Percentiles rank a stretch among this genome's conserved stretches.
Evolutionary conservation across 2,888 invertebrate species (phyloP).

Genomic region (Eupithecia exiguata): DNA sequence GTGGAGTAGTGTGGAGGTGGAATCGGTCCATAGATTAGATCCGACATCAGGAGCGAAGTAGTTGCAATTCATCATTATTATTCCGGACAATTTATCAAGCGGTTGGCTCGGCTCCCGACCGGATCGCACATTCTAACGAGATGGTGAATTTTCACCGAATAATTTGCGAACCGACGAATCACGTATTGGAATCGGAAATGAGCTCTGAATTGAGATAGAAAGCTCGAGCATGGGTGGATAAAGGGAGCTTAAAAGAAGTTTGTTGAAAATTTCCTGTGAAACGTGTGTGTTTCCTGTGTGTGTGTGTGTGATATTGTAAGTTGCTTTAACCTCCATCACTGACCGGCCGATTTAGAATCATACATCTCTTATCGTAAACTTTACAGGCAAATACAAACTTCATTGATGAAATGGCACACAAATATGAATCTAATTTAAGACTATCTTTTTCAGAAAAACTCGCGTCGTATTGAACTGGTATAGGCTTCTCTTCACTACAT

Average conservation of each 20-base stretch:
- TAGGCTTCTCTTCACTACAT: neutral
- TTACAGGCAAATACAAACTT: neutral
- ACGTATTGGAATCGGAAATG: constrained; percentile 83
- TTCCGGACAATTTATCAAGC: constrained; percentile 85
- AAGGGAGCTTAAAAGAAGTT: constrained; percentile 47
- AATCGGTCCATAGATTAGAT: constrained; percentile 74
- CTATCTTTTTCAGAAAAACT: neutral
- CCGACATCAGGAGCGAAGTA: constrained; percentile 73
- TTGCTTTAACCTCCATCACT: neutral
- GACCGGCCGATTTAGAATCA: neutral
- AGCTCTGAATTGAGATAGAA: constrained; percentile 82
- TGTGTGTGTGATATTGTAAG: neutral
- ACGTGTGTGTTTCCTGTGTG: too few species aligned
- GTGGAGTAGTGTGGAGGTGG: constrained; percentile 49
- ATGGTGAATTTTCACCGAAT: constrained; percentile 84
- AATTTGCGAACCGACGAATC: constrained; percentile 84
- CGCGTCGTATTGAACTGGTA: neutral
- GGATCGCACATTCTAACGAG: constrained; percentile 84
- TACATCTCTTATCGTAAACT: neutral
- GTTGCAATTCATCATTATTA: constrained; percentile 85
- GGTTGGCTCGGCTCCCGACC: constrained; percentile 79
- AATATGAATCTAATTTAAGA: neutral
- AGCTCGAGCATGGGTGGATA: constrained; percentile 72
- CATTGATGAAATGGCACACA: neutral
- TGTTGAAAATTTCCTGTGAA: constrained; percentile 32